Evolutionary conservation across 1,140 invertebrate species (phyloP).

Genomic region (Leptopilina boulardi): DNA sequence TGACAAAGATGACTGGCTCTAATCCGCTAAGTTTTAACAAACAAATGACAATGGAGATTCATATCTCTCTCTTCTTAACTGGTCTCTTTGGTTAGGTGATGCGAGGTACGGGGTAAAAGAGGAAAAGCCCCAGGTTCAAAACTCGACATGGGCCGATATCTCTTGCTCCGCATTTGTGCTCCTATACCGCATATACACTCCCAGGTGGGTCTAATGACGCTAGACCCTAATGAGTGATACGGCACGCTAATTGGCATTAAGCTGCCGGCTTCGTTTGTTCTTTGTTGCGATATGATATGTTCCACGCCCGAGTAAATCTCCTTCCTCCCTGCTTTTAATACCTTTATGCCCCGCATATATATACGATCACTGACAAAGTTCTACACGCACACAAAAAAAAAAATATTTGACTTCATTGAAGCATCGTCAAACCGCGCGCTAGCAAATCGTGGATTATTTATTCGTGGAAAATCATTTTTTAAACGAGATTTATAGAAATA

Average conservation of each 20-base stretch:
- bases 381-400: neutral
- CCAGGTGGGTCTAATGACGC: constrained; percentile 65
- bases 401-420: too few species aligned
- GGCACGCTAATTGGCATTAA: constrained; percentile 70
- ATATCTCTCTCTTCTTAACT: constrained; percentile 46
- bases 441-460: too few species aligned
- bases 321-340: constrained; percentile 24
- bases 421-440: too few species aligned
- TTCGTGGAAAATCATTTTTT: too few species aligned
- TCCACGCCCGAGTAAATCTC: constrained; percentile 36
- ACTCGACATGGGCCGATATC: constrained; percentile 40
- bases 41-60: constrained; percentile 73
- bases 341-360: neutral
- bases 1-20: constrained; percentile 65
- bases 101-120: constrained; percentile 45
- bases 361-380: neutral
- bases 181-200: constrained; percentile 31
- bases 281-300: constrained; percentile 48
- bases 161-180: constrained; percentile 47
- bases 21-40: constrained; percentile 67
- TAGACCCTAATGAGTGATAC: constrained; percentile 65
- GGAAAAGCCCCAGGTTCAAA: constrained; percentile 30
- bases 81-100: neutral
- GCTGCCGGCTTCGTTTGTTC: constrained; percentile 57
- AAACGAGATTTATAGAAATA: too few species aligned